phyloP scores from a whole-genome alignment of 2,888 invertebrate genomes.

The Tetramorium bicarinatum region DNA sequence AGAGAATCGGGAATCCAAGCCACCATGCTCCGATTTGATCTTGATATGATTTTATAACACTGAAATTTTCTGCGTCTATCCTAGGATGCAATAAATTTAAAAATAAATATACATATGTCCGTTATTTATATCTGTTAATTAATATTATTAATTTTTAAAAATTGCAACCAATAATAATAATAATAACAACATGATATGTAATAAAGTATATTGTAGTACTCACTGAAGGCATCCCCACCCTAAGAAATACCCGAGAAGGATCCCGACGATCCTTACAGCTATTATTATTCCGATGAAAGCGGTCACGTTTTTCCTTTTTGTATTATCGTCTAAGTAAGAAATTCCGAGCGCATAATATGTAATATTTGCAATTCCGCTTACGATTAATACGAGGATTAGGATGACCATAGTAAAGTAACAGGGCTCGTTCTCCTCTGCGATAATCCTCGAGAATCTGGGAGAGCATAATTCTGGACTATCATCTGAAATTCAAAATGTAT shows the following conservation, averaged over 20 bases:
- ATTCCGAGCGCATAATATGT: slow-evolving; percentile 88
- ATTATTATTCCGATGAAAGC: slow-evolving; percentile 81
- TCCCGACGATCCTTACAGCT: slow-evolving; percentile 79
- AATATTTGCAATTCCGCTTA: slow-evolving; percentile 86
- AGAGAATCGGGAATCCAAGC: slow-evolving; percentile 88
- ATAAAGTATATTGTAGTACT: slow-evolving; percentile 6
- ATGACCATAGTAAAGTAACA: slow-evolving; percentile 85
- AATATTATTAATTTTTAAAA: background rate
- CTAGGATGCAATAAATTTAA: slow-evolving; percentile 63
- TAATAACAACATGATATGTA: background rate
- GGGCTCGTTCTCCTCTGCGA: slow-evolving; percentile 72
- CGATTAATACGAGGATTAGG: slow-evolving; percentile 87
- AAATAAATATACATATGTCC: slow-evolving; percentile 1
- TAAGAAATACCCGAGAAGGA: slow-evolving; percentile 79
- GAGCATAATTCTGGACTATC: slow-evolving; percentile 79
- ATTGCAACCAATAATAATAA: background rate
- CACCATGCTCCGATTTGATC: slow-evolving; percentile 85
- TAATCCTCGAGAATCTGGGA: slow-evolving; percentile 68
- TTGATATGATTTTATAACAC: slow-evolving; percentile 76
- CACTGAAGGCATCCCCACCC: slow-evolving; percentile 83
- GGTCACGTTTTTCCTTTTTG: slow-evolving; percentile 87
- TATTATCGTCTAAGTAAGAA: slow-evolving; percentile 89
- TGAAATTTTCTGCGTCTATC: slow-evolving; percentile 79
- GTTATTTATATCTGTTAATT: background rate
- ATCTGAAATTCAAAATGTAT: slow-evolving; percentile 68